phyloP scores from a whole-genome alignment of 2,797 vertebrate species.

The Aldrovandia affinis region DNA sequence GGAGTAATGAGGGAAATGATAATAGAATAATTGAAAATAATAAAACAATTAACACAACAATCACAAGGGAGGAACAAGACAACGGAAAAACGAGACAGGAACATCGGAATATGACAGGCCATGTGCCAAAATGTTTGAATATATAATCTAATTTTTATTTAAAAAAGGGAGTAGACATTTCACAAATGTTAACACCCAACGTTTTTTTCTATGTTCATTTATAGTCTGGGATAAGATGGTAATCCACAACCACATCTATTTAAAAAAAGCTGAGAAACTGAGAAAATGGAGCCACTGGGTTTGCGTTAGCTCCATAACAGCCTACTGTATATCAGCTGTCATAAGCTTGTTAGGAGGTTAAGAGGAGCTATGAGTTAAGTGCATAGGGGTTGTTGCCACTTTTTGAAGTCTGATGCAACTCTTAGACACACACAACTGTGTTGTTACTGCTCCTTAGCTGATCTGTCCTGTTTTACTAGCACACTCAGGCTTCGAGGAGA shows the following conservation, averaged over 20 bases:
- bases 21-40: no score
- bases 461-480: not conserved
- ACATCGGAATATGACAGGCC: no score
- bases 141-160: no score
- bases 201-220: no score
- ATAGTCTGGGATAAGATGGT: not conserved
- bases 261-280: not conserved
- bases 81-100: no score
- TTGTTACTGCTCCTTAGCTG: not conserved
- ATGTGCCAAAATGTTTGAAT: no score
- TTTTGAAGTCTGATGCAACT: not conserved
- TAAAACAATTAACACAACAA: no score
- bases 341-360: constrained; percentile 1
- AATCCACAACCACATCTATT: not conserved
- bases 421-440: not conserved
- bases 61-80: no score
- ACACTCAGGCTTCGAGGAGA: no score
- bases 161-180: no score
- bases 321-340: not conserved
- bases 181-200: no score
- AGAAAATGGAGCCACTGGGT: not conserved
- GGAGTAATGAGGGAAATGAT: no score
- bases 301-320: not conserved
- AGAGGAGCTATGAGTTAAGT: not conserved
- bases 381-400: not conserved